These are phyloP conservation scores for Mastomys natalensis DNA, from an alignment of 2,113 vertebrate species.

Conservation along the genomic window DNA sequence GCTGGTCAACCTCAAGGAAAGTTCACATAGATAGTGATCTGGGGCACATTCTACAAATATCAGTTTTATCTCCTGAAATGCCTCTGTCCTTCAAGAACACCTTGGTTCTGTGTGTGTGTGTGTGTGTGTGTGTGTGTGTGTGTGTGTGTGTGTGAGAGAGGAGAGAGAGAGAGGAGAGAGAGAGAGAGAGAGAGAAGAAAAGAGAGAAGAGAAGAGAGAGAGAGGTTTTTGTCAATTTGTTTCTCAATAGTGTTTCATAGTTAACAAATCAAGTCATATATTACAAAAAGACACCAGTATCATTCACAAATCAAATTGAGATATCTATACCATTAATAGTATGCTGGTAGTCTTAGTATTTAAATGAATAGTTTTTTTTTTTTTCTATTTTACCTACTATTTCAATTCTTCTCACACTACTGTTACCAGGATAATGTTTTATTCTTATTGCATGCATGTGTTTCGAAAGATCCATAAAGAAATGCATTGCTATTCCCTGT, in stretches of 20 bases:
- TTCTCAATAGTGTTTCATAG: constrained; percentile 8
- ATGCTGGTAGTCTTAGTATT: constrained; percentile 10
- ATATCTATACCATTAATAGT: constrained; percentile 45
- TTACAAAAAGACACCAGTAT: not conserved
- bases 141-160: too few relatives aligned
- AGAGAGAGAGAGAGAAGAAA: too few relatives aligned
- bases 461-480: constrained; percentile 58
- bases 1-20: not conserved
- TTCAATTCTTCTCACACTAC: constrained; percentile 65
- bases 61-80: constrained; percentile 15
- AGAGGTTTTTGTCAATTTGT: not conserved
- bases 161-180: too few relatives aligned
- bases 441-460: constrained; percentile 47
- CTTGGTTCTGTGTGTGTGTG: not conserved
- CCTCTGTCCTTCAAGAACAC: not conserved
- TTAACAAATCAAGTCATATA: not conserved
- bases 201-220: too few relatives aligned
- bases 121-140: too few relatives aligned
- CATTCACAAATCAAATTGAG: constrained; percentile 47
- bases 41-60: not conserved
- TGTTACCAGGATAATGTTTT: constrained; percentile 61
- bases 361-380: not conserved
- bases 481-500: constrained; percentile 50
- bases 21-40: not conserved
- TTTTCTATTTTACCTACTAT: constrained; percentile 5